phyloP scores from a whole-genome alignment of 1,140 invertebrate genomes.

The fruit fly (Drosophila melanogaster) region Release_6_plus_ISO1_MT NT_037436.4:3827501-3828000 shows the following conservation, averaged over 20 bases:
- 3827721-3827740: background rate
- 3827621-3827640: background rate
- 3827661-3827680: too few relatives aligned
- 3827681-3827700: too few relatives aligned
- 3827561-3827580: background rate
- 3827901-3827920: constrained; percentile 42
- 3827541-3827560: constrained; percentile 13
- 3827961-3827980: constrained; percentile 44
- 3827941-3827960: constrained; percentile 24
- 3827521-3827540: constrained; percentile 31
- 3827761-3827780: background rate
- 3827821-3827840: constrained; percentile 22
- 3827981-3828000: constrained; percentile 50
- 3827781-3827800: constrained; percentile 18
- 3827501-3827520: too few relatives aligned
- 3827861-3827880: constrained; percentile 33
- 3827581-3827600: background rate
- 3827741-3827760: background rate
- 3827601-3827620: background rate
- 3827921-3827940: constrained; percentile 13
- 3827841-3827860: constrained; percentile 27
- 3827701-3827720: background rate
- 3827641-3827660: background rate
- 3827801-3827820: background rate
- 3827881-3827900: constrained; percentile 58